A percentile compares a stretch with the other conserved stretches of the same genome.
Evolutionary conservation across 1,140 invertebrate genomes (phyloP).

Genomic region (Druon quercuslanigerum): DNA sequence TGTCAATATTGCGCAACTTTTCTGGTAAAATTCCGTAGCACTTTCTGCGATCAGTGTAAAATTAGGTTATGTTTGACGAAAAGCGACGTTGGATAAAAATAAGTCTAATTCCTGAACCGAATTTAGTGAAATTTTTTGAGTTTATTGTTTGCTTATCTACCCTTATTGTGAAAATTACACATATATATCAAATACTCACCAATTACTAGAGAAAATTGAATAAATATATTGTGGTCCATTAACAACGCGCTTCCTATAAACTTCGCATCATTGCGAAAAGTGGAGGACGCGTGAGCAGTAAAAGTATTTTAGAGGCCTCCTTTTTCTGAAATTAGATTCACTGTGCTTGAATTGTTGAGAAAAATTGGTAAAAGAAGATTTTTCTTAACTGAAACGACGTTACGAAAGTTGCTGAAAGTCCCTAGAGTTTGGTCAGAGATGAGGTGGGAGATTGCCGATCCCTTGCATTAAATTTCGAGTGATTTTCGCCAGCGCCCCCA

Average conservation of each 20-base stretch:
- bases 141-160: neutral
- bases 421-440: too few species aligned
- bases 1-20: neutral
- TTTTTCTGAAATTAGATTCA: too few species aligned
- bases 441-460: too few species aligned
- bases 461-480: too few species aligned
- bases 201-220: neutral
- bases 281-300: too few species aligned
- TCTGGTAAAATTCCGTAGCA: neutral
- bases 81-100: neutral
- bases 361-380: too few species aligned
- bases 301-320: too few species aligned
- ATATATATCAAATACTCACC: neutral
- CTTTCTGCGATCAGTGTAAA: neutral
- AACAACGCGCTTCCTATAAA: neutral
- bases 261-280: neutral
- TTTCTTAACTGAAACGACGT: too few species aligned
- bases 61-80: neutral
- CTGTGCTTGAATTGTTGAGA: too few species aligned
- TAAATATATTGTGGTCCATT: conserved; percentile 9
- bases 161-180: neutral
- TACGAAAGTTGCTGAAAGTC: too few species aligned
- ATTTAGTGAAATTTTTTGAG: neutral
- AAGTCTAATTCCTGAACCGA: neutral
- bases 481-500: too few species aligned